Evolutionary conservation across 2,797 vertebrate genomes (phyloP).

Genomic region (Lithobates pipiens): DNA sequence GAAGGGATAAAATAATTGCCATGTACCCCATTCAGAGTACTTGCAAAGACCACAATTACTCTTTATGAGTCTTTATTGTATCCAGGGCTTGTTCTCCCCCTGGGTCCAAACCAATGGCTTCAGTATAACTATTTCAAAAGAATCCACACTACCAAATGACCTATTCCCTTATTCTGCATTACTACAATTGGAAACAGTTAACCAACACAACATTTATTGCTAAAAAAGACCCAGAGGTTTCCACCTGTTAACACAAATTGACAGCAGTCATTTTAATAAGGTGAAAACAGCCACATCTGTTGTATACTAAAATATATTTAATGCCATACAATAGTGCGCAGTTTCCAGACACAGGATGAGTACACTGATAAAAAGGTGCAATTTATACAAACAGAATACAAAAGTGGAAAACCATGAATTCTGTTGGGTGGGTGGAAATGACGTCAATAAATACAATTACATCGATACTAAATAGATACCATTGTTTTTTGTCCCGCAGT

Average conservation of each 20-base stretch:
- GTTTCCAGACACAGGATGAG: conserved; percentile 20
- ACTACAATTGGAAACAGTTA: background rate
- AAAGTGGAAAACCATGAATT: background rate
- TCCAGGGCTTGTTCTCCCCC: background rate
- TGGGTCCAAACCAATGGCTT: background rate
- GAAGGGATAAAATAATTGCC: background rate
- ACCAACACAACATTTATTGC: background rate
- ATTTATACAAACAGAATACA: conserved; percentile 7
- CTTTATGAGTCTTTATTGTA: background rate
- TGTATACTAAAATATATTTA: background rate
- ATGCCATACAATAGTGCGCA: background rate
- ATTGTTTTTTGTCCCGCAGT: background rate
- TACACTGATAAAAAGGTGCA: background rate
- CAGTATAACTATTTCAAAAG: background rate
- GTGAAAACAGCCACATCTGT: conserved; percentile 36
- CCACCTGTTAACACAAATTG: conserved; percentile 17
- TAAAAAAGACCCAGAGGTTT: background rate
- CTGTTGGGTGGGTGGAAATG: background rate
- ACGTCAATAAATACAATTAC: too few relatives aligned
- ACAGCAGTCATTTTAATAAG: conserved; percentile 21
- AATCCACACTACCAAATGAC: background rate
- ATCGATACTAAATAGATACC: too few relatives aligned
- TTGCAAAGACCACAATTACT: background rate
- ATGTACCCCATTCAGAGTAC: background rate
- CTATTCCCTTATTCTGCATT: background rate